Base-by-base conservation (phyloP, 2,888 invertebrate genomes). In the Meteorus cinctellus region DNA sequence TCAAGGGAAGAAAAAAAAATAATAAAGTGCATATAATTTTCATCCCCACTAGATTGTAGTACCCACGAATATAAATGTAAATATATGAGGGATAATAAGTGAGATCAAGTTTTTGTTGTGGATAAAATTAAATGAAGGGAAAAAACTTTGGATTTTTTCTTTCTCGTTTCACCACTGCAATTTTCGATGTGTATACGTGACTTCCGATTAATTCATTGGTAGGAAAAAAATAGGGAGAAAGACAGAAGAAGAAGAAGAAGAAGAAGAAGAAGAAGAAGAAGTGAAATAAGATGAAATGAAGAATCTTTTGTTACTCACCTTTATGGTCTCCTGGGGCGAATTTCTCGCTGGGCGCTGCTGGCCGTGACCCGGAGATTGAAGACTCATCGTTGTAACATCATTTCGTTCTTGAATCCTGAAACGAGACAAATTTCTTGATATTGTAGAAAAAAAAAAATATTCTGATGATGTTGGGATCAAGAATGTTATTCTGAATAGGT, bases 281-380 rank as follows among this genome's bases (percentile, higher is more conserved):
- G 65, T 45, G 19, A 41, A 41, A 65, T 60, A 60, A 66, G 45
- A 69, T 59, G 45, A 14, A 45, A 76, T 24, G 76, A 71, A 69
- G n/a, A 72, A 34, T 73, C 36, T 77, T 29, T 68, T 60, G 67
- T 41, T 69, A 78, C 84, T 85, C 79, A 87, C 87, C 83, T 86
- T 87, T 67, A 87, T 78, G 81, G 87, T 87, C 82, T 87, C 87
- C 83, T 87, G 87, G 81, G 87, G 87, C 80, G 87, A 84, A 81
- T 82, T 85, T 85, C 86, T 86, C 82, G 86, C 79, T 79, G 85
- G 79, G 79, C 86, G 87, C 76, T 65, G 72, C 70, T 86, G 85
- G 74, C 78, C 80, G 79, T 83, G 84, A 80, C 83, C 83, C 82
- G 84, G 84, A 70, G 82, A 81, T 83, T 86, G 87, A 81, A 86